Base-by-base conservation (phyloP, 2,888 invertebrate species). In the Blera fallax region DNA sequence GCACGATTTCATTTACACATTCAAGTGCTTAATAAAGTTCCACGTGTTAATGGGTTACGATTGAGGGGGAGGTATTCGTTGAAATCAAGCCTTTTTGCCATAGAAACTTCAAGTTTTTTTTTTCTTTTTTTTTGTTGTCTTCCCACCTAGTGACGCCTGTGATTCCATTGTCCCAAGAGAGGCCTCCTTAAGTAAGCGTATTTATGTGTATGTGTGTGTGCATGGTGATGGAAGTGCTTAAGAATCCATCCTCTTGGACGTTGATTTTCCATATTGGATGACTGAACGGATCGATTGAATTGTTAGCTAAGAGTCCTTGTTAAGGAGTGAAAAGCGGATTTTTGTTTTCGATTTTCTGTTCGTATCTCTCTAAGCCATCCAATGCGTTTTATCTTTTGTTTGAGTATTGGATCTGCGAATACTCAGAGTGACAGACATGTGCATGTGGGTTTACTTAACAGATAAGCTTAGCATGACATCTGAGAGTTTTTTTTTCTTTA, bases 371-470 rank as follows among this genome's bases (percentile, higher is more conserved):
- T 56, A 29, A 69, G 32, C 40, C 69, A 50, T 50, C 18, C n/a
- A 40, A 58, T 67, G 76, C 27, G 64, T 64, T 73, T 64, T 73
- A 62, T 74, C 52, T 74, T 52, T 74, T 65, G 76, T 76, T 76
- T 76, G 76, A 65, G 45, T 45, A 50, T 76, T 37, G 56, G 56
- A 65, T 67, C 58, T 37, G 48, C 24, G 48, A 65, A n/a, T 52
- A 45, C 74, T 50, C n/a, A 24, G 29, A 32, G 50, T 16, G 50
- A 5, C 5, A 7, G 52, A 29, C 27, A 27, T 24, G 8, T 34
- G 43, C 29, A 52, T 62, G 50, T 29, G 64, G 64, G 43, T 32
- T 74, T 74, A 21, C 54, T 34, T 24, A 27, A 65, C 34, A 24
- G 64, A 56, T 74, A 34, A 74, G 74, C 24, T 45, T 34, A 45